Conservation (phyloP, 2,888 invertebrate species). For the Timema podura region DNA sequence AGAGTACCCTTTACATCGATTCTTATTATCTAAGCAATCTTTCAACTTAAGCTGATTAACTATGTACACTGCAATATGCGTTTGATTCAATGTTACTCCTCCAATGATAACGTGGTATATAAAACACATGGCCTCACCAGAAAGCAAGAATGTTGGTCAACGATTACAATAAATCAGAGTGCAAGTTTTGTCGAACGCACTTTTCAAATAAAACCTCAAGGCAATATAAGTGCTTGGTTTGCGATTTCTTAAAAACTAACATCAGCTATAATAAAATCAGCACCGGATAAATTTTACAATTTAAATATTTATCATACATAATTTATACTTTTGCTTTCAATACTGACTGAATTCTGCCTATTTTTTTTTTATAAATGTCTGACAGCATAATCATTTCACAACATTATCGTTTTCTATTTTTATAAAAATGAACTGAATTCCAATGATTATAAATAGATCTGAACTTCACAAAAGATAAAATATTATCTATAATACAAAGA, state of each 20-base stretch:
- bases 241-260: too few relatives aligned
- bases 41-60: slow-evolving; percentile 22
- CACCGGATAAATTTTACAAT: too few relatives aligned
- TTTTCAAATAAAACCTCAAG: too few relatives aligned
- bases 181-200: background rate
- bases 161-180: slow-evolving; percentile 18
- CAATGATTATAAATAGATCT: background rate
- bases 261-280: background rate
- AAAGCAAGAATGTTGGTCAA: slow-evolving; percentile 26
- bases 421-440: background rate
- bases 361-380: background rate
- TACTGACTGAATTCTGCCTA: slow-evolving; percentile 14
- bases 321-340: slow-evolving; percentile 5
- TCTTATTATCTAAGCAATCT: slow-evolving; percentile 19
- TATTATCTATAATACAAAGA: background rate
- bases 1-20: slow-evolving; percentile 30
- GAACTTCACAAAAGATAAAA: background rate
- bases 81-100: slow-evolving; percentile 24
- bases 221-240: too few relatives aligned
- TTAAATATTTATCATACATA: slow-evolving; percentile 14
- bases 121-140: slow-evolving; percentile 27
- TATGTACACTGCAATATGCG: slow-evolving; percentile 24
- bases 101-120: slow-evolving; percentile 26
- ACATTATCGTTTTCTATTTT: slow-evolving; percentile 14
- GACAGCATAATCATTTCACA: slow-evolving; percentile 16